These are phyloP conservation scores for Paramuricea clavata DNA, from an alignment of 92 coral and sea anemone genomes.

Conservation along the genomic window DNA sequence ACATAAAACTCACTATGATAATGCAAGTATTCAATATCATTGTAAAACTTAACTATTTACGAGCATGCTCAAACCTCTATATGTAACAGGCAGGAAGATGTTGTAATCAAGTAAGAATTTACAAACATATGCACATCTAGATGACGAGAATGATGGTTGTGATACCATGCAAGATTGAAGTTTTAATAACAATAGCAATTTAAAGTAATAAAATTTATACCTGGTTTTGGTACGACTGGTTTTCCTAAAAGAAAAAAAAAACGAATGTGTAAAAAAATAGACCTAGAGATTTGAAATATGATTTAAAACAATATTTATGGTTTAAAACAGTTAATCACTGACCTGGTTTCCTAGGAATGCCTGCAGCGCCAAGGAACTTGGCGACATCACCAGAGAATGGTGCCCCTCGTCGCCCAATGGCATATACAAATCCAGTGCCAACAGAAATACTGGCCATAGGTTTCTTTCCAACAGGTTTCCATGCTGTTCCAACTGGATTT, in stretches of 20 bases:
- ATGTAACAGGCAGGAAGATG: too few relatives aligned
- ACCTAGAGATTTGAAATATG: background rate
- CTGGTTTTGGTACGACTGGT: constrained; percentile 9
- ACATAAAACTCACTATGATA: too few relatives aligned
- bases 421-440: background rate
- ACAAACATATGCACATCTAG: too few relatives aligned
- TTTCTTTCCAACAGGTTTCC: background rate
- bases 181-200: background rate
- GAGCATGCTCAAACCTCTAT: too few relatives aligned
- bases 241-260: background rate
- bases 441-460: background rate
- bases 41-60: too few relatives aligned
- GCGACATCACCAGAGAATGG: constrained; percentile 19
- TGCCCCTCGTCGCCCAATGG: background rate
- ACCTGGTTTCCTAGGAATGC: constrained; percentile 18
- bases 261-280: background rate
- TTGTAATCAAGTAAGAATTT: too few relatives aligned
- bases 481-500: constrained; percentile 10
- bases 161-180: too few relatives aligned
- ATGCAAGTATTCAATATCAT: too few relatives aligned
- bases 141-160: too few relatives aligned
- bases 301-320: too few relatives aligned
- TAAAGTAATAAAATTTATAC: background rate
- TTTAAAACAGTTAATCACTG: background rate
- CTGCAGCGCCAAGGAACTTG: constrained; percentile 1